Conservation (phyloP, 2,888 invertebrate species). For the Masnerella sp. region DNA sequence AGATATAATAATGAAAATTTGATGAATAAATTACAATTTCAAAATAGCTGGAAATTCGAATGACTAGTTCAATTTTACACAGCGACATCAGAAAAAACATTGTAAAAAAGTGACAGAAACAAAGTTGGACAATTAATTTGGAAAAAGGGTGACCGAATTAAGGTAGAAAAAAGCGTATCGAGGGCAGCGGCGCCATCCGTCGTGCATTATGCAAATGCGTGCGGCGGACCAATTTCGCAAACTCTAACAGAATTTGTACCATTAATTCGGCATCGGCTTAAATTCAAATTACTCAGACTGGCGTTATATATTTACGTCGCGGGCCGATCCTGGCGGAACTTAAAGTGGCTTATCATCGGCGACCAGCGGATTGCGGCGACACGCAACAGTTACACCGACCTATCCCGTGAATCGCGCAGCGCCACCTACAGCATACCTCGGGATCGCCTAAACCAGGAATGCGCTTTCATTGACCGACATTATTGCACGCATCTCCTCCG, state of each 20-base stretch:
- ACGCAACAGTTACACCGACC: slow-evolving; percentile 45
- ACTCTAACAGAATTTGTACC: slow-evolving; percentile 29
- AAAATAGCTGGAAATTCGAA: too few species aligned
- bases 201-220: slow-evolving; percentile 10
- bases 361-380: slow-evolving; percentile 42
- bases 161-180: too few species aligned
- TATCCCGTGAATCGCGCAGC: slow-evolving; percentile 20
- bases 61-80: too few species aligned
- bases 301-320: slow-evolving; percentile 37
- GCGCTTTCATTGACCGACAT: slow-evolving; percentile 42
- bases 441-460: slow-evolving; percentile 37
- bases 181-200: too few species aligned
- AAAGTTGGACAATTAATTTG: too few species aligned
- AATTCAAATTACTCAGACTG: slow-evolving; percentile 44
- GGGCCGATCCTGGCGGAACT: slow-evolving; percentile 29
- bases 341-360: slow-evolving; percentile 50
- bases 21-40: too few species aligned
- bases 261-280: slow-evolving; percentile 34
- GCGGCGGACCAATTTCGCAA: slow-evolving; percentile 23
- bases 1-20: too few species aligned
- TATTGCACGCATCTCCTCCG: slow-evolving; percentile 34
- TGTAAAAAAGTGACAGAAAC: too few species aligned
- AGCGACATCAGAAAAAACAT: too few species aligned
- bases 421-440: slow-evolving; percentile 28
- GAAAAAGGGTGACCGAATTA: too few species aligned